Evolutionary conservation across 2,113 vertebrate genomes (phyloP).

Genomic region (Aphyosemion australe): DNA sequence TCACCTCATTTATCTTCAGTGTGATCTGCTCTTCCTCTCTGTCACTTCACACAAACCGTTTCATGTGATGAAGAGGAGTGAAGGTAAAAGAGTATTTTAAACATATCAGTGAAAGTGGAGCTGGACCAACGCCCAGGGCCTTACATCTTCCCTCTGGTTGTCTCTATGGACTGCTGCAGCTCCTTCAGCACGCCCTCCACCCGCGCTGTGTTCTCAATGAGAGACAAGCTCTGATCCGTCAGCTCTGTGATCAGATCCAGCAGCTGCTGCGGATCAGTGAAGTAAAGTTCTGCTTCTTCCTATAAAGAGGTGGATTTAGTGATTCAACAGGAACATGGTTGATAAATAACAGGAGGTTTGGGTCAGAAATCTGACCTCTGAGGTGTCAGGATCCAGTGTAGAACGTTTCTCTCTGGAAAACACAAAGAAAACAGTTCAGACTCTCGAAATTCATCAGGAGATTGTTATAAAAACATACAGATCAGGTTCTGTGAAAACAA

Average conservation of each 20-base stretch:
- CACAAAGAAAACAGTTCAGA: background rate
- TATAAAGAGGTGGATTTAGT: conserved; percentile 23
- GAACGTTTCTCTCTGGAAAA: conserved; percentile 43
- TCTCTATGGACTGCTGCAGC: conserved; percentile 71
- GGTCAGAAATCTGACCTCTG: conserved; percentile 63
- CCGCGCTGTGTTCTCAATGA: conserved; percentile 86
- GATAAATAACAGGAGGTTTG: background rate
- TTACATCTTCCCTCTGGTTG: conserved; percentile 81
- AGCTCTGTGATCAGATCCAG: conserved; percentile 83
- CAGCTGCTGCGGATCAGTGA: conserved; percentile 89
- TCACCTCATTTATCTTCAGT: conserved; percentile 74
- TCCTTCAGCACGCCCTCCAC: conserved; percentile 81
- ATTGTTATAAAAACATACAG: too few species aligned
- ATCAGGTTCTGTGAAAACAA: too few species aligned
- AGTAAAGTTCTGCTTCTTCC: conserved; percentile 86
- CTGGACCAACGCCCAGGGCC: conserved; percentile 17
- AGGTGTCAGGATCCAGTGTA: conserved; percentile 42
- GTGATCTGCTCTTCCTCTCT: conserved; percentile 78
- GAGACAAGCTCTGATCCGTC: conserved; percentile 87
- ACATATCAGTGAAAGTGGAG: background rate
- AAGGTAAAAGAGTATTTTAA: too few species aligned
- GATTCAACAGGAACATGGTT: background rate
- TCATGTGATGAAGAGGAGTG: background rate
- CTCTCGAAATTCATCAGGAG: background rate
- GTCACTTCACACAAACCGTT: conserved; percentile 74